These are phyloP conservation scores for Trematomus loennbergii DNA, from an alignment of 2,113 vertebrate genomes.

Conservation along the genomic window DNA sequence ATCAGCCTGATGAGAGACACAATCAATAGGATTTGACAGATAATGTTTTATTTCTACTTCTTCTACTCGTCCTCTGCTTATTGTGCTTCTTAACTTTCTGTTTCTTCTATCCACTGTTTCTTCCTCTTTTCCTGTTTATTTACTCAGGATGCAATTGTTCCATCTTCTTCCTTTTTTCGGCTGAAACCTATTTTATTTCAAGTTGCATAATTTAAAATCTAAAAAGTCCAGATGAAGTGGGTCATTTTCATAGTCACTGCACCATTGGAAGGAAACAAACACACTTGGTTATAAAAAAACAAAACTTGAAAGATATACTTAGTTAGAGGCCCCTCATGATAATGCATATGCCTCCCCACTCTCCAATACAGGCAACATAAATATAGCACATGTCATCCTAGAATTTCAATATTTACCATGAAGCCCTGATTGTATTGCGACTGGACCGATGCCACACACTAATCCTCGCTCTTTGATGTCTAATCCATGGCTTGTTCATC, in stretches of 20 bases:
- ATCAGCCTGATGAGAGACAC: not conserved
- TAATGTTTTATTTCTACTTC: not conserved
- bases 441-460: constrained; percentile 17
- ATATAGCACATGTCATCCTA: not conserved
- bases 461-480: constrained; percentile 65
- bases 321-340: not conserved
- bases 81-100: not conserved
- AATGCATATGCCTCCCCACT: not conserved
- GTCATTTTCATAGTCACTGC: not conserved
- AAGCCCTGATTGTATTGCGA: not conserved
- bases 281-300: not conserved
- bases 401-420: constrained; percentile 1
- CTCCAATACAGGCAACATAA: not conserved
- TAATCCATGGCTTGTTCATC: constrained; percentile 51
- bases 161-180: not conserved
- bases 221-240: not conserved
- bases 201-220: not conserved
- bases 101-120: not conserved
- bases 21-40: not conserved
- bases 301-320: not conserved
- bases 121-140: not conserved
- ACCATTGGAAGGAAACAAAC: not conserved
- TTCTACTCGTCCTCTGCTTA: not conserved
- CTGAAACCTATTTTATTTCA: constrained; percentile 3
- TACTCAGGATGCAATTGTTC: not conserved